phyloP scores from a whole-genome alignment of 2,113 vertebrate species.

The Conger conger region DNA sequence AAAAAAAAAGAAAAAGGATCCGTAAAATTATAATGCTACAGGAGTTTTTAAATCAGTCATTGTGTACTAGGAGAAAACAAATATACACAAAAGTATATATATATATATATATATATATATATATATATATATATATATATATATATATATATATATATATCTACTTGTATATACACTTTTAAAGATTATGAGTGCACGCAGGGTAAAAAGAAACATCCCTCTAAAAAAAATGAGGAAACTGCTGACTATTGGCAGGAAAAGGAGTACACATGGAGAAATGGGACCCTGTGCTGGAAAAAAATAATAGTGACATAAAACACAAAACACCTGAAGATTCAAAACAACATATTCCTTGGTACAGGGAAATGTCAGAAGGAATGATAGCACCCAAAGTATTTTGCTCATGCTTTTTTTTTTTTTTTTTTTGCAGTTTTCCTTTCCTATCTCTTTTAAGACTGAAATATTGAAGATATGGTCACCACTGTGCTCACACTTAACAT shows the following conservation, averaged over 20 bases:
- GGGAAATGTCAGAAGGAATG: constrained; percentile 1
- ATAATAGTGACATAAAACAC: background rate
- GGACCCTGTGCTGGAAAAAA: background rate
- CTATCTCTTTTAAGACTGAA: background rate
- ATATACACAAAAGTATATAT: constrained; percentile 71
- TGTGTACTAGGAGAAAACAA: constrained; percentile 65
- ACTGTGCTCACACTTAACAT: background rate
- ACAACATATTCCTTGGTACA: background rate
- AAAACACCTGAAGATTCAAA: constrained; percentile 12
- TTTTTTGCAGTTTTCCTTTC: background rate
- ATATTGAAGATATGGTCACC: background rate
- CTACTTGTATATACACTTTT: constrained; percentile 65
- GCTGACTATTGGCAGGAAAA: constrained; percentile 47
- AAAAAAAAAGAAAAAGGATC: constrained; percentile 68
- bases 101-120: constrained; percentile 70
- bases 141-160: constrained; percentile 68
- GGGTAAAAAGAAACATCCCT: constrained; percentile 35
- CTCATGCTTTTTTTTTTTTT: background rate
- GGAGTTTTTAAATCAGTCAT: constrained; percentile 43
- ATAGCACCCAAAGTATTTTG: background rate
- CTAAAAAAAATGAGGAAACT: constrained; percentile 42
- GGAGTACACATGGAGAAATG: constrained; percentile 20
- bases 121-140: constrained; percentile 72
- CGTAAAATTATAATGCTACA: constrained; percentile 76
- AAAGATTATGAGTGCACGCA: constrained; percentile 54